Percentiles rank a stretch among this genome's conserved stretches.
phyloP scores from a whole-genome alignment of 2,888 invertebrate species.

The Drosophila macrothrix region DNA sequence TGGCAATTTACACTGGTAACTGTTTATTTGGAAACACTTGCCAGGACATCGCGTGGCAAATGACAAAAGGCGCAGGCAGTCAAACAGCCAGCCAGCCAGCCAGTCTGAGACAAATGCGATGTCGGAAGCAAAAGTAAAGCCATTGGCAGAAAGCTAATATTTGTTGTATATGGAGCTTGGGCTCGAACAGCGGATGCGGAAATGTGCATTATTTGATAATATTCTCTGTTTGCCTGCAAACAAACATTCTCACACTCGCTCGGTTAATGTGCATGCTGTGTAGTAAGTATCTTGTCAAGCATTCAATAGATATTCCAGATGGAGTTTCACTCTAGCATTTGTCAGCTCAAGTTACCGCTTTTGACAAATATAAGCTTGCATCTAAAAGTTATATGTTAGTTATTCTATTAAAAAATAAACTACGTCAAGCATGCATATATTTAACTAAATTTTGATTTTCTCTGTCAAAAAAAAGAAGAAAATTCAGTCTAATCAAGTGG shows the following conservation, averaged over 20 bases:
- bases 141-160: constrained; percentile 50
- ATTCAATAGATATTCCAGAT: constrained; percentile 8
- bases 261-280: constrained; percentile 21
- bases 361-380: background rate
- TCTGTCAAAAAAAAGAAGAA: too few relatives aligned
- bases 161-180: constrained; percentile 35
- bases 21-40: constrained; percentile 82
- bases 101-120: constrained; percentile 5
- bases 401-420: background rate
- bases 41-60: constrained; percentile 56
- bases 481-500: background rate
- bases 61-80: constrained; percentile 18
- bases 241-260: constrained; percentile 13
- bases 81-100: background rate
- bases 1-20: constrained; percentile 79
- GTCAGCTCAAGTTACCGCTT: background rate
- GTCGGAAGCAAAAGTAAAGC: constrained; percentile 13
- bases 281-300: constrained; percentile 27
- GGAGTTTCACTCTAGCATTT: constrained; percentile 2
- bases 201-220: constrained; percentile 79
- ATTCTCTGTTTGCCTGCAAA: constrained; percentile 32
- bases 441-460: too few relatives aligned
- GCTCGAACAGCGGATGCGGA: constrained; percentile 62
- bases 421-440: background rate
- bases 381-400: too few relatives aligned